Conservation (phyloP, 2,113 vertebrate species). For the Columba janthina region DNA sequence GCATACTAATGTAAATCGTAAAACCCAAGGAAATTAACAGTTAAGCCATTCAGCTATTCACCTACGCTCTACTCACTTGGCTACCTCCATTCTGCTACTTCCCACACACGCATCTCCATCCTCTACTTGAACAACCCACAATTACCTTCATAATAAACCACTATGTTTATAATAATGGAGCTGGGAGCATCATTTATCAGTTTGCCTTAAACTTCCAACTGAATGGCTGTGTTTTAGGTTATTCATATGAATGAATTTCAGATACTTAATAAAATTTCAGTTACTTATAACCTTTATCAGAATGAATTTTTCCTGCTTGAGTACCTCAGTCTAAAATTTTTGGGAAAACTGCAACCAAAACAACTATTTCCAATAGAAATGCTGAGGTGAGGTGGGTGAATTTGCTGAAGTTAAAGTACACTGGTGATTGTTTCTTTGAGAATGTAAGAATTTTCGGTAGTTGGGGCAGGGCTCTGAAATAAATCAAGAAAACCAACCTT, state of each 20-base stretch:
- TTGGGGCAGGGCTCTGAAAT: not conserved
- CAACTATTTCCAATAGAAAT: not conserved
- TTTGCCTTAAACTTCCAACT: constrained; percentile 20
- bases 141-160: constrained; percentile 44
- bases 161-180: constrained; percentile 43
- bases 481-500: not conserved
- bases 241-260: constrained; percentile 28
- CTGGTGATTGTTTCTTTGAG: not conserved
- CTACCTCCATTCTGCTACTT: constrained; percentile 39
- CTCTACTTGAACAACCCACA: constrained; percentile 52
- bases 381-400: not conserved
- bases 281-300: not conserved
- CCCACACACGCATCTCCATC: constrained; percentile 40
- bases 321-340: not conserved
- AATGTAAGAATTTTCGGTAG: not conserved
- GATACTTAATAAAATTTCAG: constrained; percentile 20
- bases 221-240: not conserved
- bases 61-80: constrained; percentile 36
- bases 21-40: constrained; percentile 29
- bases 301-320: not conserved
- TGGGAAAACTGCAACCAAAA: not conserved
- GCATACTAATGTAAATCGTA: constrained; percentile 28
- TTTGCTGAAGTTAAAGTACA: not conserved
- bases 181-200: constrained; percentile 23
- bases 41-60: constrained; percentile 29